Base-by-base conservation (phyloP, 2,888 invertebrate species). In the Nemurella pictetii region DNA sequence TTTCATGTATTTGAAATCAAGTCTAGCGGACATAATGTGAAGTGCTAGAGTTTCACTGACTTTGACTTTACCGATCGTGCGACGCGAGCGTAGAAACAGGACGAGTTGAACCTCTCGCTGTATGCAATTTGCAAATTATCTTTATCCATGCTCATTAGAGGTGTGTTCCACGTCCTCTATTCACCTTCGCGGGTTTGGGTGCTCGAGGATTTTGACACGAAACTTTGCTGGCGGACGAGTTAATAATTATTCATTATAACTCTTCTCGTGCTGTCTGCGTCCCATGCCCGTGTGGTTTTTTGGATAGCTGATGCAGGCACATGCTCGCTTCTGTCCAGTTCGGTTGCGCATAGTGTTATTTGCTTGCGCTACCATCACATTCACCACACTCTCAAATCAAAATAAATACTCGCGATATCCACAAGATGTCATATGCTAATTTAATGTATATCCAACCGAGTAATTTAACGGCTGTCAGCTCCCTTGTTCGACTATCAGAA, bases 141-240 rank as follows among this genome's bases (percentile, higher is more conserved):
- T 30, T n/a, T 29, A n/a, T n/a, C 78, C n/a, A n/a, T 78, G 78
- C 78, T 78, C 78, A 78, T 78, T 78, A 78, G 78, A 78, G 78
- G 78, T 78, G 78, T 78, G 78, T 78, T 29, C 78, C 12, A 9
- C 78, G 78, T 78, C 78, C 78, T 78, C 78, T 30, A 55, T 78
- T 78, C 78, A 78, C 78, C 78, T 78, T 78, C 78, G 30, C 28
- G 30, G 27, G 28, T 26, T 26, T 75, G 9, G 75, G 12, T 55
- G 55, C 55, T 55, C 55, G 75, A 75, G 75, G 75, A 26, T 28
- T 78, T 30, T 78, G 78, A 78, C 78, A 78, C 28, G 78, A 30
- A 55, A 12, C 55, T 55, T 55, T 55, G 15, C 55, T 12, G 20
- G 5, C 55, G 55, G 55, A 55, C 55, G 55, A 55, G 55, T 15